These are phyloP conservation scores for Chesias legatella DNA, from an alignment of 2,888 invertebrate genomes.

Conservation along the genomic window DNA sequence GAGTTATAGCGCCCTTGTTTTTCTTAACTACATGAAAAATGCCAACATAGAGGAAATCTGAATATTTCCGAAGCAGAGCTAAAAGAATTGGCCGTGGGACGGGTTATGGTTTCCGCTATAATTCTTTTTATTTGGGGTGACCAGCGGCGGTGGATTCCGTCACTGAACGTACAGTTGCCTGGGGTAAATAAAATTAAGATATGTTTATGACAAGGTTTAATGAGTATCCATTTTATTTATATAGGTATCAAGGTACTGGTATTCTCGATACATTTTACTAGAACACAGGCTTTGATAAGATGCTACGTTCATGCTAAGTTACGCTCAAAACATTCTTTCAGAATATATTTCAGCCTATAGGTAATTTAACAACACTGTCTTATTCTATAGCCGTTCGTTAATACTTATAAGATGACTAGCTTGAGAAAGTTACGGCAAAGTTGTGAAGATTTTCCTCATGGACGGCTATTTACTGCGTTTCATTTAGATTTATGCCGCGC, in stretches of 20 bases:
- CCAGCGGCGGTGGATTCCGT: conserved; percentile 32
- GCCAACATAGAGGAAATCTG: conserved; percentile 54
- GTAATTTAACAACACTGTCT: no score
- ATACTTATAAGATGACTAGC: conserved; percentile 34
- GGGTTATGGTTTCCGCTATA: conserved; percentile 73
- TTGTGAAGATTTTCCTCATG: conserved; percentile 52
- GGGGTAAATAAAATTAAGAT: conserved; percentile 32
- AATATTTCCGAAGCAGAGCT: conserved; percentile 55
- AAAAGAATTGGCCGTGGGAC: conserved; percentile 53
- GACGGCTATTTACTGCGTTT: conserved; percentile 58
- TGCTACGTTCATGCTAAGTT: no score
- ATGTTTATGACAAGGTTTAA: conserved; percentile 15
- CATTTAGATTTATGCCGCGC: conserved; percentile 78
- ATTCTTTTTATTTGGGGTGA: conserved; percentile 56
- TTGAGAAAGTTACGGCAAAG: conserved; percentile 51
- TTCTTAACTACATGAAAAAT: conserved; percentile 72
- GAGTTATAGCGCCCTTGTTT: conserved; percentile 77
- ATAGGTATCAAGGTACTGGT: no score
- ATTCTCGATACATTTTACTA: no score
- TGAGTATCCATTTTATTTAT: no score
- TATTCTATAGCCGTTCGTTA: no score
- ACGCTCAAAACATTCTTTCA: no score
- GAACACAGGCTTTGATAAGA: no score
- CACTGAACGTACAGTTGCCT: conserved; percentile 23
- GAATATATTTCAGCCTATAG: no score